A percentile compares a stretch with the other conserved stretches of the same genome.
These are phyloP conservation scores for Lagopus muta DNA, from an alignment of 2,113 vertebrate species.

Conservation along the genomic window DNA sequence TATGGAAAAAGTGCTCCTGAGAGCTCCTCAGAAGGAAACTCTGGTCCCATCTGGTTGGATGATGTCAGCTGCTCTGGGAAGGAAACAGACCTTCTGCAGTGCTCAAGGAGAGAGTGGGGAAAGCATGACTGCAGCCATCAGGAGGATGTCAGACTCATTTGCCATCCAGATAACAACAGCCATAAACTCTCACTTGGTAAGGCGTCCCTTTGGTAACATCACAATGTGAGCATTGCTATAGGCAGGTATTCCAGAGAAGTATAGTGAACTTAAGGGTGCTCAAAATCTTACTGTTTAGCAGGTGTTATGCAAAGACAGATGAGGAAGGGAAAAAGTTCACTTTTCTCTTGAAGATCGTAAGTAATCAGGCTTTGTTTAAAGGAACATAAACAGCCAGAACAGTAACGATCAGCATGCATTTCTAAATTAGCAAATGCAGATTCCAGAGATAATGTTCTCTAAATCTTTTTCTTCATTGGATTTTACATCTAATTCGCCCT, in stretches of 20 bases:
- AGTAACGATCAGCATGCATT: neutral
- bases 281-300: neutral
- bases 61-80: conserved; percentile 92
- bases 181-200: conserved; percentile 81
- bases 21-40: conserved; percentile 72
- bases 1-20: conserved; percentile 77
- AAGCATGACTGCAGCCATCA: conserved; percentile 89
- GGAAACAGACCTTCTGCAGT: conserved; percentile 85
- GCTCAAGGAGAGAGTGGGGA: conserved; percentile 86
- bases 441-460: neutral
- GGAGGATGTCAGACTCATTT: conserved; percentile 87
- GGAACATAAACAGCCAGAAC: neutral
- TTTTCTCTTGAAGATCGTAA: neutral
- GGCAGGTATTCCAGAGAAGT: neutral
- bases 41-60: conserved; percentile 88
- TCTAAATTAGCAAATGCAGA: neutral
- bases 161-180: conserved; percentile 77
- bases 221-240: neutral
- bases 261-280: neutral
- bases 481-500: neutral
- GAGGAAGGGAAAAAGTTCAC: neutral
- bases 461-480: neutral
- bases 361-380: neutral
- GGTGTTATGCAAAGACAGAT: neutral
- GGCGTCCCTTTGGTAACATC: neutral